phyloP scores from a whole-genome alignment of 2,888 invertebrate genomes.

The Elysia crispata region DNA sequence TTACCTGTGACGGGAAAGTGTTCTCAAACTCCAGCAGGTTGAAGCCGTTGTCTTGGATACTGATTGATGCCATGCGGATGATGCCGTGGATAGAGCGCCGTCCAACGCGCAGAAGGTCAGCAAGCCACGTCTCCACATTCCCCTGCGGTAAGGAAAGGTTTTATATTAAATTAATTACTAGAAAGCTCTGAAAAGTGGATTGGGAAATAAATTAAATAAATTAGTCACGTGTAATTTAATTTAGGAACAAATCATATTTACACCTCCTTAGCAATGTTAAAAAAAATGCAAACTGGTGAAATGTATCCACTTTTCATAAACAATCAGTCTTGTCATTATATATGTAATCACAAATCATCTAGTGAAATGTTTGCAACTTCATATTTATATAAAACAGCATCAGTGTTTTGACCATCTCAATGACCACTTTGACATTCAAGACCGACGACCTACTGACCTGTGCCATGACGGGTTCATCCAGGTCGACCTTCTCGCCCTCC shows the following conservation, averaged over 20 bases:
- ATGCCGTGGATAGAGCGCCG: conserved; percentile 94
- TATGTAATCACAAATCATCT: too few relatives aligned
- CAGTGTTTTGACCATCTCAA: too few relatives aligned
- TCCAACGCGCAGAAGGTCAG: conserved; percentile 90
- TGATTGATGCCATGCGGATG: conserved; percentile 88
- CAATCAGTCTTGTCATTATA: too few relatives aligned
- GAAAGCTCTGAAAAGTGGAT: not conserved
- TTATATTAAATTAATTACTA: too few relatives aligned
- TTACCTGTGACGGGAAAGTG: conserved; percentile 94
- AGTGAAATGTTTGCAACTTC: too few relatives aligned
- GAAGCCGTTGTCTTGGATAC: conserved; percentile 92
- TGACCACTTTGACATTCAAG: not conserved
- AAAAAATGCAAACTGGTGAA: too few relatives aligned
- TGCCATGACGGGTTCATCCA: conserved; percentile 88
- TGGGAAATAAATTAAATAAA: not conserved
- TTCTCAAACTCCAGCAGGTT: conserved; percentile 91
- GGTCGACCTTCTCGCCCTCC: conserved; percentile 88
- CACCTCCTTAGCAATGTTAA: too few relatives aligned
- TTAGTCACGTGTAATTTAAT: not conserved
- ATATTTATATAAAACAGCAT: too few relatives aligned
- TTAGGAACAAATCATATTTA: too few relatives aligned
- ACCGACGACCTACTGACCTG: conserved; percentile 62
- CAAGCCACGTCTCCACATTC: conserved; percentile 94
- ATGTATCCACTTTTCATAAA: too few relatives aligned
- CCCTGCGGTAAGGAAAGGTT: conserved; percentile 65